phyloP scores from a whole-genome alignment of 2,113 vertebrate genomes.

The Tenebrosternarchus preto region DNA sequence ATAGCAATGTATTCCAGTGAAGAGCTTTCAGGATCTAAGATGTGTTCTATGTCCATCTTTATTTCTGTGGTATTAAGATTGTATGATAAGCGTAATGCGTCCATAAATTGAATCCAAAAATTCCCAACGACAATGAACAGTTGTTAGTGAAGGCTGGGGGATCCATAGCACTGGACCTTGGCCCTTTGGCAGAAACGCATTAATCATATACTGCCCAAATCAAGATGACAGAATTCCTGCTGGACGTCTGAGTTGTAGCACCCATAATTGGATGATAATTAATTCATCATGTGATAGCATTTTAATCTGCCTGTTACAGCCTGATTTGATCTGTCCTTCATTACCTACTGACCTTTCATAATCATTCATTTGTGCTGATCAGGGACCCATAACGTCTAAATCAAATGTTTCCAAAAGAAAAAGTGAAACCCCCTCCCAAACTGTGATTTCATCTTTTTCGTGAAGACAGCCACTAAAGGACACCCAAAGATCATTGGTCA shows the following conservation, averaged over 20 bases:
- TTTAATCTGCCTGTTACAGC: slow-evolving; percentile 42
- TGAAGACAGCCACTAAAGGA: slow-evolving; percentile 43
- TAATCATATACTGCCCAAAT: slow-evolving; percentile 48
- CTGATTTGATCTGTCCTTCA: slow-evolving; percentile 52
- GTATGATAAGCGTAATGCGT: slow-evolving; percentile 26
- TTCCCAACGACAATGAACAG: slow-evolving; percentile 30
- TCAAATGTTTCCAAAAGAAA: slow-evolving; percentile 22
- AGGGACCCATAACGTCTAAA: slow-evolving; percentile 40
- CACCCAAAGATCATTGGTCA: slow-evolving; percentile 41
- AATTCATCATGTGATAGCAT: slow-evolving; percentile 57
- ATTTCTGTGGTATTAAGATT: neutral
- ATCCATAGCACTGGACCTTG: slow-evolving; percentile 26
- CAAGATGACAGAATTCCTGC: slow-evolving; percentile 36
- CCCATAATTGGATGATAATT: slow-evolving; percentile 53
- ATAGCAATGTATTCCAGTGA: neutral
- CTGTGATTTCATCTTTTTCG: slow-evolving; percentile 38
- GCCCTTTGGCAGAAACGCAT: slow-evolving; percentile 45
- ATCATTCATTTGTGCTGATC: slow-evolving; percentile 44
- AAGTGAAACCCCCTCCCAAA: too few species aligned
- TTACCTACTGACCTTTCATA: slow-evolving; percentile 54
- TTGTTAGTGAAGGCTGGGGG: neutral
- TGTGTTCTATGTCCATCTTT: slow-evolving; percentile 18
- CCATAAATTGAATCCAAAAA: slow-evolving; percentile 30
- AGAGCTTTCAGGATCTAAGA: neutral
- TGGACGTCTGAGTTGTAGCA: slow-evolving; percentile 25